Evolutionary conservation across 2,113 vertebrate genomes (phyloP).

Genomic region (Corythaixoides concolor): DNA sequence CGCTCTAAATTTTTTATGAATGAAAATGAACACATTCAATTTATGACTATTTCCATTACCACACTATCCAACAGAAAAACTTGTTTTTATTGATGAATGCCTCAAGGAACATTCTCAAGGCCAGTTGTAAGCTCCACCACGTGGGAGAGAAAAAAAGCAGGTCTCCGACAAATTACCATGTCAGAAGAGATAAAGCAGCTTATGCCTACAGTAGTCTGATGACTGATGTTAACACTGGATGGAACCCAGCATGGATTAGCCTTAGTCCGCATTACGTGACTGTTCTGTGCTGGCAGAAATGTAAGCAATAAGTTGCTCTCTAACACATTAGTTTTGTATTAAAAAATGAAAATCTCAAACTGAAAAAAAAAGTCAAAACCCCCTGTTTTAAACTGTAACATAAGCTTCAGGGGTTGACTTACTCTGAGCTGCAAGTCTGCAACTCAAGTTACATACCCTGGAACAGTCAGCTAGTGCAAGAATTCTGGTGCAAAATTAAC

Average conservation of each 20-base stretch:
- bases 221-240: slow-evolving; percentile 44
- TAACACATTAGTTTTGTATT: background rate
- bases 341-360: slow-evolving; percentile 9
- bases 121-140: background rate
- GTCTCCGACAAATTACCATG: slow-evolving; percentile 42
- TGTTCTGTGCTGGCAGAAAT: slow-evolving; percentile 14
- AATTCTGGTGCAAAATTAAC: background rate
- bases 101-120: background rate
- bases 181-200: slow-evolving; percentile 48
- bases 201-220: slow-evolving; percentile 24
- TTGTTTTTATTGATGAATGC: slow-evolving; percentile 11
- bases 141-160: slow-evolving; percentile 12
- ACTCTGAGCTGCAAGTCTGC: background rate
- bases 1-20: slow-evolving; percentile 10
- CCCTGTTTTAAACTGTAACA: background rate
- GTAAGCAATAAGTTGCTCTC: slow-evolving; percentile 2
- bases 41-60: background rate
- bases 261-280: background rate
- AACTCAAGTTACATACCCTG: background rate
- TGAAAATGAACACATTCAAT: background rate
- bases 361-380: background rate
- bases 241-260: slow-evolving; percentile 20
- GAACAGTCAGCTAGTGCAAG: background rate
- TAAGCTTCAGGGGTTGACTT: background rate
- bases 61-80: background rate